phyloP scores from a whole-genome alignment of 2,888 invertebrate genomes.

The Phaonia tiefii region DNA sequence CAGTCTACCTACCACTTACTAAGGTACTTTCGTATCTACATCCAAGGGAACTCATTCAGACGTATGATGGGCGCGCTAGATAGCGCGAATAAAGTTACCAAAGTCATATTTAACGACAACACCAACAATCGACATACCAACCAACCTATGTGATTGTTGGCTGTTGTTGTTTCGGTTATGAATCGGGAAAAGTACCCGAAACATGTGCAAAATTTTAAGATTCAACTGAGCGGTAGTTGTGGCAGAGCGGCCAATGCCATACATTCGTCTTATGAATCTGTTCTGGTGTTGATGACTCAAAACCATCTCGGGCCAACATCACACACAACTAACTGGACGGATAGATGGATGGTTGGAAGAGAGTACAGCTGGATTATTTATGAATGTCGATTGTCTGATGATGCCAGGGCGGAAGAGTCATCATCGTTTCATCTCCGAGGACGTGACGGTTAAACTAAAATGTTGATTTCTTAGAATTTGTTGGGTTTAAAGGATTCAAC shows the following conservation, averaged over 20 bases:
- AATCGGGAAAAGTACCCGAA: conserved; percentile 70
- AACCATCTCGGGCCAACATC: background rate
- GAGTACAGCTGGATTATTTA: conserved; percentile 35
- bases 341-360: background rate
- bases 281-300: conserved; percentile 71
- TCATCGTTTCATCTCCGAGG: conserved; percentile 38
- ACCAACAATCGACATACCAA: conserved; percentile 6
- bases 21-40: conserved; percentile 3
- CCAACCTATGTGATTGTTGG: conserved; percentile 28
- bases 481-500: conserved; percentile 39
- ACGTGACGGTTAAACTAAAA: conserved; percentile 38
- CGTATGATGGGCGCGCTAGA: conserved; percentile 76
- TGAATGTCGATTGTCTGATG: background rate
- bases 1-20: background rate
- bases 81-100: conserved; percentile 67
- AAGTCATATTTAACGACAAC: conserved; percentile 22
- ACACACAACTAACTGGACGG: background rate
- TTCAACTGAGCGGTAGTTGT: conserved; percentile 60
- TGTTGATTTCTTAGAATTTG: conserved; percentile 43
- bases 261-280: conserved; percentile 32
- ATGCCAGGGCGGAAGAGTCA: conserved; percentile 1
- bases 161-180: conserved; percentile 37
- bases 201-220: conserved; percentile 70
- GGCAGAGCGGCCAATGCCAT: conserved; percentile 22
- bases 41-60: conserved; percentile 38